These are phyloP conservation scores for Drosophila kepulauana DNA, from an alignment of 1,140 invertebrate genomes.

Conservation along the genomic window DNA sequence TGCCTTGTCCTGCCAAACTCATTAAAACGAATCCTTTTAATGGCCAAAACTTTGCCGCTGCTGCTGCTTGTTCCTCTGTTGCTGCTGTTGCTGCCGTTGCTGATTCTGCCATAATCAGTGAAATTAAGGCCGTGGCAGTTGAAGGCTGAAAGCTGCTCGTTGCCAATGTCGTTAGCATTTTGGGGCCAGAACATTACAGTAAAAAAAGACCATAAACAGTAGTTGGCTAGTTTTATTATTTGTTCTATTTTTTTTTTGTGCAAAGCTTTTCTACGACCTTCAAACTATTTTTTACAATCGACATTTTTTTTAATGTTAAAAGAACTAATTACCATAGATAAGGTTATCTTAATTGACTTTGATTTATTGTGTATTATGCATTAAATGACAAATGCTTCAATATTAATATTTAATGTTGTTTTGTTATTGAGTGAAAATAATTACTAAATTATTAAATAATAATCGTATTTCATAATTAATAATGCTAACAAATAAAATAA, in stretches of 20 bases:
- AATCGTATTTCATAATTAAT: no score
- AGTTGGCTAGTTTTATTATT: conserved; percentile 17
- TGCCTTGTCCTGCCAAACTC: conserved; percentile 68
- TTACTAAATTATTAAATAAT: no score
- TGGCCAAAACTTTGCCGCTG: conserved; percentile 74
- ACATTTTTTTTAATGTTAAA: conserved; percentile 7
- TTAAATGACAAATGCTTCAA: no score
- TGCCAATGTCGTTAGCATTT: conserved; percentile 74
- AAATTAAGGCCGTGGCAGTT: conserved; percentile 76
- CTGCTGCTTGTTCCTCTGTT: conserved; percentile 21
- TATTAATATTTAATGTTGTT: no score
- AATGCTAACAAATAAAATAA: no score
- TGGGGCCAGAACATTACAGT: conserved; percentile 43
- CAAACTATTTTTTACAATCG: background rate
- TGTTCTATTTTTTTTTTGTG: conserved; percentile 3
- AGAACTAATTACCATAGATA: conserved; percentile 24
- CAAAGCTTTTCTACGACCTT: conserved; percentile 24
- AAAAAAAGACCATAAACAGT: conserved; percentile 44
- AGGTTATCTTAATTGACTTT: background rate
- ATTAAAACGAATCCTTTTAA: conserved; percentile 83
- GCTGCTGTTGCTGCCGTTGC: conserved; percentile 37
- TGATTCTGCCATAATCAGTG: conserved; percentile 76
- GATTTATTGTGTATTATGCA: no score
- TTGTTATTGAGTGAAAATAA: no score
- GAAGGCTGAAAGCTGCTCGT: conserved; percentile 45